These are phyloP conservation scores for Globia sparganii DNA, from an alignment of 2,888 invertebrate species.

Conservation along the genomic window DNA sequence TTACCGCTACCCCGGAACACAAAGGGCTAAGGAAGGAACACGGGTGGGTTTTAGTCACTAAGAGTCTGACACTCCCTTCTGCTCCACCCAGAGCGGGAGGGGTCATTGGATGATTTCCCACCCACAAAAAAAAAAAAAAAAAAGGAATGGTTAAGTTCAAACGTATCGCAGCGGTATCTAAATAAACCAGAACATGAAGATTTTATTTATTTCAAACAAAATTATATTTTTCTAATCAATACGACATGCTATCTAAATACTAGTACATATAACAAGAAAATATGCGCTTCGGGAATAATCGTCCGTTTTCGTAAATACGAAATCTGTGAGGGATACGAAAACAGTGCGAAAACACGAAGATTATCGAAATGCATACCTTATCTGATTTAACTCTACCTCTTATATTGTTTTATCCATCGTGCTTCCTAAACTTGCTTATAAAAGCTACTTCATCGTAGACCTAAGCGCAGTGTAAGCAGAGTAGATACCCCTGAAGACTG, in stretches of 20 bases:
- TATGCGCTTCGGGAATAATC: background rate
- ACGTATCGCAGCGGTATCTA: background rate
- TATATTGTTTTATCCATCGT: background rate
- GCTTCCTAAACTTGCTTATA: background rate
- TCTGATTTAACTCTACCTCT: background rate
- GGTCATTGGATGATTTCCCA: too few species aligned
- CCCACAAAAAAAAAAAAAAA: too few species aligned
- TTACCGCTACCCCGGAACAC: too few species aligned
- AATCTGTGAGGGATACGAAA: background rate
- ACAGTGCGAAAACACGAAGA: background rate
- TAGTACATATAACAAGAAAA: background rate
- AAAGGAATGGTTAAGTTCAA: background rate
- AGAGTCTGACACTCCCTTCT: too few species aligned
- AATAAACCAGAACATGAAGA: background rate
- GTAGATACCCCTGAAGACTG: conserved; percentile 76
- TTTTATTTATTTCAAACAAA: background rate
- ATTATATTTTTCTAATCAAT: background rate
- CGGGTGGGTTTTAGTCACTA: too few species aligned
- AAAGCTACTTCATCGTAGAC: conserved; percentile 67
- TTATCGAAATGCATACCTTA: background rate
- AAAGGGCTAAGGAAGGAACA: too few species aligned
- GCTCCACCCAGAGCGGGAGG: too few species aligned
- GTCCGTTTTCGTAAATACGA: background rate
- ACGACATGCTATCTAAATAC: background rate
- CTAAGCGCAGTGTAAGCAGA: conserved; percentile 79